These are phyloP conservation scores for Leptodactylus fallax DNA, from an alignment of 2,797 vertebrate genomes.

Conservation along the genomic window DNA sequence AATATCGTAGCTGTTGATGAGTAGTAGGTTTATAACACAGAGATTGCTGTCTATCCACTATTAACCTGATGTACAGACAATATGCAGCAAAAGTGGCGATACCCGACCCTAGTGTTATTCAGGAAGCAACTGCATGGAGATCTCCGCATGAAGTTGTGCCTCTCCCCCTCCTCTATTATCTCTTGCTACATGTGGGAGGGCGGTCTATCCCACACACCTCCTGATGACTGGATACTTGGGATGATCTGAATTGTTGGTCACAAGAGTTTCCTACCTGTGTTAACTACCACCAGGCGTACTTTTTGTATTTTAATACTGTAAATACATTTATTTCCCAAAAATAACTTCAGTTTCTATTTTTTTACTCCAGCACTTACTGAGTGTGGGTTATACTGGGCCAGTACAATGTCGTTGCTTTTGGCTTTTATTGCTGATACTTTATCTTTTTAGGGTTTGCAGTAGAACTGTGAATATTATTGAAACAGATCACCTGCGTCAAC, in stretches of 20 bases:
- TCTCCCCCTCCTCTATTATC: slow-evolving; percentile 2
- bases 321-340: slow-evolving; percentile 66
- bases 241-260: slow-evolving; percentile 50
- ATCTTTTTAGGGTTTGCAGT: not conserved
- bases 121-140: slow-evolving; percentile 34
- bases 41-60: slow-evolving; percentile 15
- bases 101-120: not conserved
- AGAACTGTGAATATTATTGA: not conserved
- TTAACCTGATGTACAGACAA: slow-evolving; percentile 33
- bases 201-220: slow-evolving; percentile 9
- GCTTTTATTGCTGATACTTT: not conserved
- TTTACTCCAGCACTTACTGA: not conserved
- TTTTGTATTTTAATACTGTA: slow-evolving; percentile 66
- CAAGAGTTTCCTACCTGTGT: slow-evolving; percentile 60
- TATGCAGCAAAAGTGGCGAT: not conserved
- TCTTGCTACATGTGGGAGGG: slow-evolving; percentile 26
- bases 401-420: too few relatives aligned
- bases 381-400: not conserved
- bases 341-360: slow-evolving; percentile 42
- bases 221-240: slow-evolving; percentile 28
- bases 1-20: slow-evolving; percentile 39
- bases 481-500: not conserved
- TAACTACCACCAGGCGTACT: slow-evolving; percentile 56
- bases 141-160: slow-evolving; percentile 29
- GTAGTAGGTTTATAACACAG: not conserved